Percentiles rank a stretch among this genome's conserved stretches.
phyloP scores from a whole-genome alignment of 2,113 vertebrate species.

The Prinia subflava region DNA sequence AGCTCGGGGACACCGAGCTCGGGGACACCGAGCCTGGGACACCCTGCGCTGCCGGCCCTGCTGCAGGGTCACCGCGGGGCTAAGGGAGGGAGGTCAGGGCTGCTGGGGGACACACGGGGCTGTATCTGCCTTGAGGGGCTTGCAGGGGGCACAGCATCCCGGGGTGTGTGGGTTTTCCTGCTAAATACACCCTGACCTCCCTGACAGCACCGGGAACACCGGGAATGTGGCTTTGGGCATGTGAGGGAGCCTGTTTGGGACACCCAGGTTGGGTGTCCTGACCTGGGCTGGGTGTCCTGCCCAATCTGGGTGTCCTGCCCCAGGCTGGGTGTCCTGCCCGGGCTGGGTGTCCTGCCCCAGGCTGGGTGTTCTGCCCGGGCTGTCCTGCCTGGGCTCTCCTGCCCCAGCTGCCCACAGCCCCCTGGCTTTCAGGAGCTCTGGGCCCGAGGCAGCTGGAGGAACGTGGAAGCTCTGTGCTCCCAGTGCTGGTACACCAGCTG shows the following conservation, averaged over 20 bases:
- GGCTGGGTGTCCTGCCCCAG: not conserved
- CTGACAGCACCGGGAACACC: not conserved
- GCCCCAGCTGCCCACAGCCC: fast-evolving
- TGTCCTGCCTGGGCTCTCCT: not conserved
- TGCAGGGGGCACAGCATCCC: not conserved
- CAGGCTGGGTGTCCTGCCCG: not conserved
- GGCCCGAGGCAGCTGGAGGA: not conserved
- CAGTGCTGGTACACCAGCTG: not conserved
- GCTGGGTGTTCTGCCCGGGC: not conserved
- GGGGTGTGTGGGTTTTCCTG: fast-evolving
- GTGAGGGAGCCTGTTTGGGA: not conserved
- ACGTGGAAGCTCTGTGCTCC: not conserved
- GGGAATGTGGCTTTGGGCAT: fast-evolving
- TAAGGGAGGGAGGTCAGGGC: not conserved
- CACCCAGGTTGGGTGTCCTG: not conserved
- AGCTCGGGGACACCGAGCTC: not conserved
- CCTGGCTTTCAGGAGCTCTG: not conserved
- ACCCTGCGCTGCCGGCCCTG: not conserved
- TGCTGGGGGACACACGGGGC: not conserved
- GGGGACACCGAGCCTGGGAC: no score
- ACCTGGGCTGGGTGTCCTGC: not conserved
- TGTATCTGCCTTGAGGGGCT: not conserved
- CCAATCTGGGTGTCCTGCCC: not conserved
- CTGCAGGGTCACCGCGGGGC: not conserved
- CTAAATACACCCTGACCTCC: fast-evolving